Percentiles rank a stretch among this genome's conserved stretches.
These are phyloP conservation scores for Proisotoma minuta DNA, from an alignment of 2,888 invertebrate species.

Conservation along the genomic window DNA sequence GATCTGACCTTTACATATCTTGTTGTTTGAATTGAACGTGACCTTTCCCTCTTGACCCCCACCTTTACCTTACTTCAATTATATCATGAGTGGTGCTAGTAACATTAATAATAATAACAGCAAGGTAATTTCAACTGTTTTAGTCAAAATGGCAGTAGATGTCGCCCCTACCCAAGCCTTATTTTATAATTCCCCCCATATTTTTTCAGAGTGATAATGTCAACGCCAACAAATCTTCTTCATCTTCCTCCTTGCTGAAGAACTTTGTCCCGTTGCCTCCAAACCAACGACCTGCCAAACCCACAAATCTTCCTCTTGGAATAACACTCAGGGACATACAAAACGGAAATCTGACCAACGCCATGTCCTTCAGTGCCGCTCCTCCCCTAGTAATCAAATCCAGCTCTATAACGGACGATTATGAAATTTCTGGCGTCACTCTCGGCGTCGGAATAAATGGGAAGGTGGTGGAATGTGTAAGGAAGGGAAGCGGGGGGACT, in stretches of 20 bases:
- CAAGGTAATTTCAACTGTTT: no score
- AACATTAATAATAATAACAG: no score
- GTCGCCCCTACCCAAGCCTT: no score
- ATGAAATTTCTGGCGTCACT: conserved; percentile 85
- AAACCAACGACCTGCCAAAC: conserved; percentile 32
- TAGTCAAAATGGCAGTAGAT: no score
- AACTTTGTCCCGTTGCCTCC: conserved; percentile 27
- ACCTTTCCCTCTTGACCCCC: no score
- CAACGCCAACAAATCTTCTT: conserved; percentile 23
- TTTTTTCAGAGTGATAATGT: conserved; percentile 13
- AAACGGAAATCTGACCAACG: conserved; percentile 26
- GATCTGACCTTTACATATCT: no score
- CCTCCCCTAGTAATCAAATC: conserved; percentile 58
- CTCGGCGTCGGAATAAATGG: conserved; percentile 97
- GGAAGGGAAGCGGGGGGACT: conserved; percentile 61
- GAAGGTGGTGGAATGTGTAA: conserved; percentile 92
- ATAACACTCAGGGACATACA: conserved; percentile 34
- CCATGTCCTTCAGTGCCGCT: conserved; percentile 27
- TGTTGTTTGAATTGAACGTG: no score
- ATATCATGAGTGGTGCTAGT: no score
- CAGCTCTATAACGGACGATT: conserved; percentile 80
- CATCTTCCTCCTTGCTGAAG: conserved; percentile 14
- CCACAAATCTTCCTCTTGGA: conserved; percentile 34
- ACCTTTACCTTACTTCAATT: no score
- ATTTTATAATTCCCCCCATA: no score